A percentile compares a stretch with the other conserved stretches of the same genome.
Evolutionary conservation across 2,797 vertebrate genomes (phyloP).

Genomic region (Calcarius lapponicus): DNA sequence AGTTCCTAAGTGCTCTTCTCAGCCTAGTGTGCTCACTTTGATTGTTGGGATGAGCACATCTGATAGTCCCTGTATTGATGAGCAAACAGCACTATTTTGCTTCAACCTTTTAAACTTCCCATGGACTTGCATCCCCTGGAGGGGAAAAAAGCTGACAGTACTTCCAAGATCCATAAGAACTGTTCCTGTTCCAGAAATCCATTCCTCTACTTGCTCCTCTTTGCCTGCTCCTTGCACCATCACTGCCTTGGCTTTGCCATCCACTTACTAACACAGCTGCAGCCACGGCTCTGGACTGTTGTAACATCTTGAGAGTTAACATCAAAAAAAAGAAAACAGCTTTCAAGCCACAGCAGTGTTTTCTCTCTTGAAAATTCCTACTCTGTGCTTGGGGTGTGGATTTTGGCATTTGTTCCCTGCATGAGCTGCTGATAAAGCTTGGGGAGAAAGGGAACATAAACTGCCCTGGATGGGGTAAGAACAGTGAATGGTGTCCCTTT

Average conservation of each 20-base stretch:
- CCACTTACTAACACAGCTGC: background rate
- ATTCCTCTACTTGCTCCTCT: background rate
- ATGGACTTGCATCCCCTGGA: background rate
- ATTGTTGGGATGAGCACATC: background rate
- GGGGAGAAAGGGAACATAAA: background rate
- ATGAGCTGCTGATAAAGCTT: slow-evolving; percentile 1
- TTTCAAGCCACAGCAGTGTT: background rate
- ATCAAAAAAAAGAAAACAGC: too few relatives aligned
- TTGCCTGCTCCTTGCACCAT: background rate
- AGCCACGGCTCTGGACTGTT: background rate
- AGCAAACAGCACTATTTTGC: background rate
- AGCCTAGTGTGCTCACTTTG: background rate
- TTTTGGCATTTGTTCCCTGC: background rate
- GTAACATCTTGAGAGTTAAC: background rate
- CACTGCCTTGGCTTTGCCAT: background rate
- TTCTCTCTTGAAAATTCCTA: background rate
- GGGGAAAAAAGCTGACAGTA: background rate
- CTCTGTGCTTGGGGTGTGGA: background rate
- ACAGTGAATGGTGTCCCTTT: background rate
- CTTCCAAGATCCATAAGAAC: background rate
- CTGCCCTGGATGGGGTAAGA: background rate
- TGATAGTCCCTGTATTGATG: background rate
- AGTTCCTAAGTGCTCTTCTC: slow-evolving; percentile 12
- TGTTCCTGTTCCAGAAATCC: background rate
- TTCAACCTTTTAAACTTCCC: background rate